These are phyloP conservation scores for Vanessa cardui DNA, from an alignment of 2,888 invertebrate genomes.

Conservation along the genomic window DNA sequence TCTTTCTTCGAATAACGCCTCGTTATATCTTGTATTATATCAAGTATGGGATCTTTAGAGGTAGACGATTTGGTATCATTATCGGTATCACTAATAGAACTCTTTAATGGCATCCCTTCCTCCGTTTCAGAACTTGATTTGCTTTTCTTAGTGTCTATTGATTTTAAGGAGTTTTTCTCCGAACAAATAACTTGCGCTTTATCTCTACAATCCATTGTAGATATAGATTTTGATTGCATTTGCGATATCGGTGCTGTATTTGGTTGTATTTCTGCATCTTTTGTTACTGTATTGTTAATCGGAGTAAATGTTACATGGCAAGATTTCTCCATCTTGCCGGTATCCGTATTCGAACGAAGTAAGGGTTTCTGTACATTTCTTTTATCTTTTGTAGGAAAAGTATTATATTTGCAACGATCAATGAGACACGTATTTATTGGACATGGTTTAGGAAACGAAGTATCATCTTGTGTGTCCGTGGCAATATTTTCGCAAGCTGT, in stretches of 20 bases:
- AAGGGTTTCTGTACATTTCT: slow-evolving; percentile 52
- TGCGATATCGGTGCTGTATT: slow-evolving; percentile 9
- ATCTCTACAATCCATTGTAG: slow-evolving; percentile 4
- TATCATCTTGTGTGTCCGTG: slow-evolving; percentile 5
- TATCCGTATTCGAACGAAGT: slow-evolving; percentile 59
- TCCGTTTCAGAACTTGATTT: slow-evolving; percentile 30
- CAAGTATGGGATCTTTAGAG: slow-evolving; percentile 58
- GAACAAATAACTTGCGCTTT: slow-evolving; percentile 17
- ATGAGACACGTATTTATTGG: slow-evolving; percentile 39
- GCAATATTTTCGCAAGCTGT: slow-evolving; percentile 20
- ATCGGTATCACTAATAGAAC: slow-evolving; percentile 41
- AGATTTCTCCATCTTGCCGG: slow-evolving; percentile 45
- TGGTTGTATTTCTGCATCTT: slow-evolving; percentile 33
- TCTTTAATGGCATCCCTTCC: slow-evolving; percentile 31
- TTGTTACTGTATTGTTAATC: slow-evolving; percentile 10
- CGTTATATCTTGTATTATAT: slow-evolving; percentile 70
- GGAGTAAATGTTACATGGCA: slow-evolving; percentile 34
- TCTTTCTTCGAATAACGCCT: slow-evolving; percentile 71
- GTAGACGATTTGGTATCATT: slow-evolving; percentile 36
- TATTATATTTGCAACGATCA: slow-evolving; percentile 47
- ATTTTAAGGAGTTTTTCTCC: slow-evolving; percentile 22
- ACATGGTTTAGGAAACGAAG: neutral
- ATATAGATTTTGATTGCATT: slow-evolving; percentile 13
- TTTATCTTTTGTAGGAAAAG: slow-evolving; percentile 56
- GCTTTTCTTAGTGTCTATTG: slow-evolving; percentile 29